Conservation (phyloP, 2,888 invertebrate genomes). For the Luperina nickerlii region DNA sequence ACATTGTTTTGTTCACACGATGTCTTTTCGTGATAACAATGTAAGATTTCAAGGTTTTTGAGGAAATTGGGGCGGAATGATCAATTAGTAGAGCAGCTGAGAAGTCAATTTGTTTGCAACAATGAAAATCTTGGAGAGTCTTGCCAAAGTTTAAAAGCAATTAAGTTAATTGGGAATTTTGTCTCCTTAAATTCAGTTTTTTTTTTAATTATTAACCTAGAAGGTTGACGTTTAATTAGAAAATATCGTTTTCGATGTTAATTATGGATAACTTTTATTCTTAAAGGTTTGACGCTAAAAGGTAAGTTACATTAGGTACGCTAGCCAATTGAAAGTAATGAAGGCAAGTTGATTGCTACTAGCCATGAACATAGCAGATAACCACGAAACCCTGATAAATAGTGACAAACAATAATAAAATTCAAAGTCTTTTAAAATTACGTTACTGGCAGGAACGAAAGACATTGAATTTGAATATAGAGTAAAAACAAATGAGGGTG, state of each 20-base stretch:
- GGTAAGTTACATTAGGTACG: conserved; percentile 8
- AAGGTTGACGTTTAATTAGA: not conserved
- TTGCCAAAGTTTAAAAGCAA: conserved; percentile 9
- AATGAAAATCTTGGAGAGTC: conserved; percentile 5
- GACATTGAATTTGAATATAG: conserved; percentile 36
- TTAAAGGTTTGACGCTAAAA: conserved; percentile 15
- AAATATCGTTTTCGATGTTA: conserved; percentile 1
- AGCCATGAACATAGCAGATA: conserved; percentile 38
- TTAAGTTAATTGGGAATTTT: conserved; percentile 1
- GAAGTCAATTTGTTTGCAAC: conserved; percentile 11
- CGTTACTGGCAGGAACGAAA: conserved; percentile 15
- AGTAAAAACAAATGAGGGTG: conserved; percentile 45
- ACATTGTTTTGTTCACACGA: conserved; percentile 47
- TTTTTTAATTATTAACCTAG: not conserved
- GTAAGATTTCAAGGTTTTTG: conserved; percentile 22
- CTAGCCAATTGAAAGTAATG: conserved; percentile 45
- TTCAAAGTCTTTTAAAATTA: conserved; percentile 5
- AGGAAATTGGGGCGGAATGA: conserved; percentile 15
- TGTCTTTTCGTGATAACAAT: conserved; percentile 43
- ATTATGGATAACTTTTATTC: conserved; percentile 8
- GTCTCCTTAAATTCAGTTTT: not conserved
- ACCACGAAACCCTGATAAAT: conserved; percentile 29
- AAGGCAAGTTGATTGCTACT: conserved; percentile 18
- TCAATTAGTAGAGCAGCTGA: conserved; percentile 18
- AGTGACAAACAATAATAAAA: conserved; percentile 11